Base-by-base conservation (phyloP, 2,113 vertebrate genomes). In the Dipodomys merriami region DNA sequence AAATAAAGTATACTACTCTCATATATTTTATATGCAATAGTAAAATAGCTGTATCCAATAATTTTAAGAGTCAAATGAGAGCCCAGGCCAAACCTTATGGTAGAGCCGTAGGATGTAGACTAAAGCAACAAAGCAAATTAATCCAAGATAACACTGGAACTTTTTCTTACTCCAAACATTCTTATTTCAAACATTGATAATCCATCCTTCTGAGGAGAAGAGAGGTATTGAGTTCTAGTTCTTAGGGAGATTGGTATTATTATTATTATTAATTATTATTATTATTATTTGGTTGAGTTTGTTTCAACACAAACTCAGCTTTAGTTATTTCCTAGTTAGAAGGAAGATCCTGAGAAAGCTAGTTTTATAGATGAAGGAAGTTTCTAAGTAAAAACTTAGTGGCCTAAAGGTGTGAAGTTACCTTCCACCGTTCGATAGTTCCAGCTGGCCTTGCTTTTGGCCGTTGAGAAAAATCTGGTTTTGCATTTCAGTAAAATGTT, bases 401-500 rank as follows among this genome's bases (percentile, higher is more conserved):
- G 79, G 73, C 78, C 87, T 76, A 29, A 46, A 69, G 30, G 30
- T 86, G 94, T 88, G 84, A 65, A 87, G 30, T 57, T 77, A 57
- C 35, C 33, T 77, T 95, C 44, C 68, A 39, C 81, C n/a, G 73
- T 13, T 83, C 30, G 29, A 6, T 60, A 67, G 79, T 91, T 94
- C 96, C 86, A 94, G 92, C 77, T 92, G 92, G 83, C 88, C 29
- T 2, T 46, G 49, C 78, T 91, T 89, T 86, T 94, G 95, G 86
- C 86, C 86, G 95, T 39, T 92, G 87, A 88, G 82, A 83, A 89
- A 68, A 91, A 93, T 49, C 46, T 94, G 91, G 90, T 84, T 89
- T 96, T 95, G 90, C 30, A 35, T 96, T 95, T 96, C 82, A 94
- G 90, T 94, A 95, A 95, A 96, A 91, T 68, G 81, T 91, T 93